phyloP scores from a whole-genome alignment of 2,888 invertebrate species.

The Apeira syringaria region DNA sequence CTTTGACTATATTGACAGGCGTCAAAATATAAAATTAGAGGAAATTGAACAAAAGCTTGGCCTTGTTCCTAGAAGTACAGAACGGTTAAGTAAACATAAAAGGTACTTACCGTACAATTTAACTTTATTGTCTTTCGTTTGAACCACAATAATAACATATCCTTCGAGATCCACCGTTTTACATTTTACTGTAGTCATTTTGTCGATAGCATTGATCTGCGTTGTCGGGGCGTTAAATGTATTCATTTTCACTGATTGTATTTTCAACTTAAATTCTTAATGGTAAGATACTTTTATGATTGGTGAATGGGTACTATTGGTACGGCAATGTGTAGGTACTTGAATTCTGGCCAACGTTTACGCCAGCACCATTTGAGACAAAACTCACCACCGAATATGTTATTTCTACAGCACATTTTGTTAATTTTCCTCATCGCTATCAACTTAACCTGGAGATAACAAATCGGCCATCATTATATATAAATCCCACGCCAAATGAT shows the following conservation, averaged over 20 bases:
- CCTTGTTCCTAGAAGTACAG: too few relatives aligned
- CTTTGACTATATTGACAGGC: slow-evolving; percentile 18
- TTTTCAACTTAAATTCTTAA: slow-evolving; percentile 12
- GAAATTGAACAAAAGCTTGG: not conserved
- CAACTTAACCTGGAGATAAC: slow-evolving; percentile 61
- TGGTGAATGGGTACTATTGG: slow-evolving; percentile 18
- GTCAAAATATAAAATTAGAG: slow-evolving; percentile 1
- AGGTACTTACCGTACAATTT: slow-evolving; percentile 91
- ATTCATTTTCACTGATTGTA: slow-evolving; percentile 61
- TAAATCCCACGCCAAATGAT: slow-evolving; percentile 34
- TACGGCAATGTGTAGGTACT: slow-evolving; percentile 26
- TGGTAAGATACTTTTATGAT: not conserved
- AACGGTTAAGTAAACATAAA: not conserved
- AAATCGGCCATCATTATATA: slow-evolving; percentile 61
- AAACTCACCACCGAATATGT: slow-evolving; percentile 58
- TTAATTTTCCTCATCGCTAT: slow-evolving; percentile 51
- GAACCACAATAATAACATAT: slow-evolving; percentile 97
- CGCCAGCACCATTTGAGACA: slow-evolving; percentile 78
- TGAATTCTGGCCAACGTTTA: slow-evolving; percentile 66
- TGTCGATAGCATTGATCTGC: slow-evolving; percentile 75
- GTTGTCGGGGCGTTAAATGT: slow-evolving; percentile 76
- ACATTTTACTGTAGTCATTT: slow-evolving; percentile 78
- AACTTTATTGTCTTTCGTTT: slow-evolving; percentile 96
- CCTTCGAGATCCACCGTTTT: slow-evolving; percentile 94
- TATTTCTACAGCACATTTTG: slow-evolving; percentile 59